A percentile compares a stretch with the other conserved stretches of the same genome.
These are phyloP conservation scores for Triplophysa dalaica DNA, from an alignment of 2,113 vertebrate genomes.

Conservation along the genomic window DNA sequence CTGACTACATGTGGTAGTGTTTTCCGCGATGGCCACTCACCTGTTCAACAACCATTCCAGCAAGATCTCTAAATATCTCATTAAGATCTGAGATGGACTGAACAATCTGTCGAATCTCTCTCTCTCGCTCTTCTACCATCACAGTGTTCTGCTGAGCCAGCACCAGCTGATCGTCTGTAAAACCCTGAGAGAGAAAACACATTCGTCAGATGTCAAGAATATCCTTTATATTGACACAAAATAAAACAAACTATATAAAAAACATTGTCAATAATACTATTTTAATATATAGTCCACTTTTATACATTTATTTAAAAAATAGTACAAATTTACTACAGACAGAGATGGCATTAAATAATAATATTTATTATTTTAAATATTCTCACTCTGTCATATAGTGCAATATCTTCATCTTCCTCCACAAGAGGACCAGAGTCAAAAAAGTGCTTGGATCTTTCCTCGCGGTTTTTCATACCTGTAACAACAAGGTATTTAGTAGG, in stretches of 20 bases:
- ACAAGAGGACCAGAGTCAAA: conserved; percentile 92
- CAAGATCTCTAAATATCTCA: conserved; percentile 92
- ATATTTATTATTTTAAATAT: no score
- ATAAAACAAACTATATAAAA: background rate
- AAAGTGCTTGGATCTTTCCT: conserved; percentile 96
- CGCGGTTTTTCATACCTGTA: conserved; percentile 95
- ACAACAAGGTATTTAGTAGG: conserved; percentile 19
- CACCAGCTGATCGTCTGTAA: conserved; percentile 90
- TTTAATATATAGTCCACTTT: no score
- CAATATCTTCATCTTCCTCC: conserved; percentile 90
- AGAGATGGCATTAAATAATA: no score
- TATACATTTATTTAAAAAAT: no score
- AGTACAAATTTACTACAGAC: no score
- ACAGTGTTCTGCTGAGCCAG: conserved; percentile 88
- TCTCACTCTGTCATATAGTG: conserved; percentile 78
- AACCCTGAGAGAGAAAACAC: conserved; percentile 74
- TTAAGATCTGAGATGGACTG: conserved; percentile 97
- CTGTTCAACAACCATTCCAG: conserved; percentile 97
- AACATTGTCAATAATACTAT: no score
- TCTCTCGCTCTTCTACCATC: conserved; percentile 90
- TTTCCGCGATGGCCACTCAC: conserved; percentile 60
- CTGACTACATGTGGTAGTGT: background rate
- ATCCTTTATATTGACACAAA: background rate
- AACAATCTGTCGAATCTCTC: conserved; percentile 93
- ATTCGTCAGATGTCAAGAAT: background rate